A percentile compares a stretch with the other conserved stretches of the same genome.
Conservation (phyloP, 2,113 vertebrate species). For the Corapipo altera region DNA sequence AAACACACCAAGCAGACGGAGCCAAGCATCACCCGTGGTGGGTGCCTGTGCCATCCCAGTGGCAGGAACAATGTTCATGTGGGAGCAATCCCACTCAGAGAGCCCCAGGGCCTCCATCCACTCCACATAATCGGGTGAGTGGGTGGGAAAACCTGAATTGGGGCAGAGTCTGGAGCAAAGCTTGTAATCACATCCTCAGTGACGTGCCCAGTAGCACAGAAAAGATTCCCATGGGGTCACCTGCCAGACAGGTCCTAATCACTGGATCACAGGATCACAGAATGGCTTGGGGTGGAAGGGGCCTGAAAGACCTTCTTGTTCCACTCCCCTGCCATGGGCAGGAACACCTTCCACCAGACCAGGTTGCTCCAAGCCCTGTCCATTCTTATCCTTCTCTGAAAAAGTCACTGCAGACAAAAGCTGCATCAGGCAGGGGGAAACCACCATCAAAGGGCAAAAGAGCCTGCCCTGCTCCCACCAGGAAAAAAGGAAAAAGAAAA, state of each 20-base stretch:
- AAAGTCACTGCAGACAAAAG: neutral
- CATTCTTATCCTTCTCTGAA: neutral
- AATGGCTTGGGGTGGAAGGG: neutral
- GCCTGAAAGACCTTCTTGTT: neutral
- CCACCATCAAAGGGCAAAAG: neutral
- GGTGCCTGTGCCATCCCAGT: neutral
- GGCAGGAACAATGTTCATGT: accelerated
- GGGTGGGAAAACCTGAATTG: neutral
- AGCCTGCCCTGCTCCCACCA: neutral
- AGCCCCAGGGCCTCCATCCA: neutral
- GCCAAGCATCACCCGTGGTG: accelerated
- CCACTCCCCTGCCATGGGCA: neutral
- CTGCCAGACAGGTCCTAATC: neutral
- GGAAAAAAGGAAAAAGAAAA: neutral
- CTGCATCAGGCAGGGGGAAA: neutral
- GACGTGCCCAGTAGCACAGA: neutral
- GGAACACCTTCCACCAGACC: neutral
- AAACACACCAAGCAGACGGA: neutral
- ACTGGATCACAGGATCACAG: neutral
- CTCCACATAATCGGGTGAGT: too few relatives aligned
- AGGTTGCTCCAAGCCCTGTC: neutral
- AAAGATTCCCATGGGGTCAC: neutral
- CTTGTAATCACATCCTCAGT: neutral
- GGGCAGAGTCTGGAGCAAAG: neutral
- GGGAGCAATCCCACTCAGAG: neutral